Evolutionary conservation across 2,797 vertebrate genomes (phyloP).

Genomic region (Rhabdomys pumilio): DNA sequence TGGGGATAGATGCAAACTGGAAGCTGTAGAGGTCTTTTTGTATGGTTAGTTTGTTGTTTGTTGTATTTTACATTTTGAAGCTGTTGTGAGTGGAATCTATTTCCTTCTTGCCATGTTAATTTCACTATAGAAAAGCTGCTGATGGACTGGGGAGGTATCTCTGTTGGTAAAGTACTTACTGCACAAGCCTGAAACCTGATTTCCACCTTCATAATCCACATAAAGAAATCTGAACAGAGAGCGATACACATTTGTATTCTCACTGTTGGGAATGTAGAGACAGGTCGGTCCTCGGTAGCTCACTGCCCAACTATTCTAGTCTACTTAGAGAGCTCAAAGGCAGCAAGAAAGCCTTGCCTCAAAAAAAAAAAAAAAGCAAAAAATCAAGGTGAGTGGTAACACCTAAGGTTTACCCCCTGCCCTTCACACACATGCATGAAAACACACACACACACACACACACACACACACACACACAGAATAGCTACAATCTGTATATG

Average conservation of each 20-base stretch:
- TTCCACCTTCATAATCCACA: neutral
- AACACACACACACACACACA: neutral
- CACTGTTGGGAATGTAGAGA: neutral
- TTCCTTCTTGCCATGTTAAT: neutral
- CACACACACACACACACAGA: neutral
- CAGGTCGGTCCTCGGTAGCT: no score
- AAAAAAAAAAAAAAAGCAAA: neutral
- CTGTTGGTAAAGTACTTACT: neutral
- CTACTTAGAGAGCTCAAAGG: neutral
- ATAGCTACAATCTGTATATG: neutral
- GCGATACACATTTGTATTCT: neutral
- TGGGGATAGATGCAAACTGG: no score
- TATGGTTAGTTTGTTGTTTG: neutral
- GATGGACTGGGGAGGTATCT: neutral
- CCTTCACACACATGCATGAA: neutral
- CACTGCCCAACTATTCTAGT: neutral
- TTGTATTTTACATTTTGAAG: neutral
- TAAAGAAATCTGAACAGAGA: neutral
- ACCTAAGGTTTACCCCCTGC: neutral
- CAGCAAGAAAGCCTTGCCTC: neutral
- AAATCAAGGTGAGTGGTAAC: neutral
- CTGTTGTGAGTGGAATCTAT: neutral
- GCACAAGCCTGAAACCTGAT: neutral
- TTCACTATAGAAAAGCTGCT: neutral
- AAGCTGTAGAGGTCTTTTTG: neutral